Evolutionary conservation across 2,797 vertebrate species (phyloP).

Genomic region (Chelon labrosus): DNA sequence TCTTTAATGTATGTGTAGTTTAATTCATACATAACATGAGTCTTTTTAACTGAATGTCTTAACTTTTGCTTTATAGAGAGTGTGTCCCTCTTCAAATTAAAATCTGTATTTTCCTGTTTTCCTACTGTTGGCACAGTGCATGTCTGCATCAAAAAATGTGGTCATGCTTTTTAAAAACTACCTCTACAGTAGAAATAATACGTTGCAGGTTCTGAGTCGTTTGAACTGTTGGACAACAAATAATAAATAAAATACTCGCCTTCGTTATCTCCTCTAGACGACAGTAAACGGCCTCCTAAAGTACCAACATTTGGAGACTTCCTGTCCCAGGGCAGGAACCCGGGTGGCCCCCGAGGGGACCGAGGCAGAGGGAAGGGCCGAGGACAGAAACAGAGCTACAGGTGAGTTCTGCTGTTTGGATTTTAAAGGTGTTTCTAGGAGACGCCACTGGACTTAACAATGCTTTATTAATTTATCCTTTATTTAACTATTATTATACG

Average conservation of each 20-base stretch:
- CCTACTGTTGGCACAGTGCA: too few relatives aligned
- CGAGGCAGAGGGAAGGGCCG: constrained; percentile 74
- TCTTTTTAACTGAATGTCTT: too few relatives aligned
- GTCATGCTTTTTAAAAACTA: background rate
- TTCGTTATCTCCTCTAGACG: constrained; percentile 68
- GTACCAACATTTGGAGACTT: constrained; percentile 89
- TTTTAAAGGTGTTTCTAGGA: background rate
- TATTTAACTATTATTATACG: too few relatives aligned
- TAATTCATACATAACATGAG: too few relatives aligned
- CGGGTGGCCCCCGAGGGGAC: constrained; percentile 71
- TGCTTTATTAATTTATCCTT: background rate
- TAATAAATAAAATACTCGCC: background rate
- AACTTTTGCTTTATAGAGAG: too few relatives aligned
- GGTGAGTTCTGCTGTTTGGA: constrained; percentile 70
- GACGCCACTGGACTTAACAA: background rate
- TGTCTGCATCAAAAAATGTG: background rate
- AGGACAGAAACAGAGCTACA: constrained; percentile 87
- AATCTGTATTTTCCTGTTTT: too few relatives aligned
- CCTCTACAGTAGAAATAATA: too few relatives aligned
- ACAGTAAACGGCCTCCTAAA: constrained; percentile 85
- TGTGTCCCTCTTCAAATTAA: too few relatives aligned
- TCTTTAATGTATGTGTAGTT: too few relatives aligned
- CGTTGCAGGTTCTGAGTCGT: too few relatives aligned
- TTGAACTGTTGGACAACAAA: background rate
- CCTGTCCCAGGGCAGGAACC: constrained; percentile 81